Percentiles rank a stretch among this genome's conserved stretches.
These are phyloP conservation scores for Sminthurides aquaticus DNA, from an alignment of 2,888 invertebrate species.

Conservation along the genomic window DNA sequence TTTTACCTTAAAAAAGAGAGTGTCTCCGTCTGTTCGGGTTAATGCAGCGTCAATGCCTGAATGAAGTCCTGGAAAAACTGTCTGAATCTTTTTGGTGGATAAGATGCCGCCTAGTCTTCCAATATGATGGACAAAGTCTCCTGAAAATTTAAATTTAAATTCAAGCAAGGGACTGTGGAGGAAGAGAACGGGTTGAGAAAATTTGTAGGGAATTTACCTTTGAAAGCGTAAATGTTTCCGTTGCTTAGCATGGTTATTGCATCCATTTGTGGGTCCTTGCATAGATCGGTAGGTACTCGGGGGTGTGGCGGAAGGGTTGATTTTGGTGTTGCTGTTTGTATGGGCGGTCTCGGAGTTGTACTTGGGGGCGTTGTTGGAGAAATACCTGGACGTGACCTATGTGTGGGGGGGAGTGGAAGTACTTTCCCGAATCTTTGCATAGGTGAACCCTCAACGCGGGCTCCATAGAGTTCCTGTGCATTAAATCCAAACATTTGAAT, in stretches of 20 bases:
- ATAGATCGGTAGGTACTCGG: slow-evolving; percentile 25
- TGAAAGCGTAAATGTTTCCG: slow-evolving; percentile 32
- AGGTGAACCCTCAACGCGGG: not conserved
- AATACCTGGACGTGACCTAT: no score
- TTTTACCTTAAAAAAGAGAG: slow-evolving; percentile 15
- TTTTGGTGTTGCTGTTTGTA: no score
- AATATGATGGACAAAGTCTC: no score
- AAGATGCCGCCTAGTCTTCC: no score
- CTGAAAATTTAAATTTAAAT: slow-evolving; percentile 6
- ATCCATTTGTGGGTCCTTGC: slow-evolving; percentile 31
- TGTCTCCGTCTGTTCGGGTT: not conserved
- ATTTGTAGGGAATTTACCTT: slow-evolving; percentile 25
- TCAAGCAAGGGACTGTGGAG: not conserved
- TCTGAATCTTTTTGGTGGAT: no score
- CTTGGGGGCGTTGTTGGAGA: not conserved
- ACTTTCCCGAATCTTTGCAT: not conserved
- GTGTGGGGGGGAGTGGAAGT: not conserved
- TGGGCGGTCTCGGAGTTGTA: not conserved
- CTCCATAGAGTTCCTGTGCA: not conserved
- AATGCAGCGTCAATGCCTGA: slow-evolving; percentile 11
- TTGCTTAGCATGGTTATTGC: slow-evolving; percentile 31
- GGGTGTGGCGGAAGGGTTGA: not conserved
- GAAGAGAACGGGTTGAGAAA: not conserved
- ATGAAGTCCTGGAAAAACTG: slow-evolving; percentile 9
- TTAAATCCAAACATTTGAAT: no score